phyloP scores from a whole-genome alignment of 2,888 invertebrate genomes.

The Molorchus minor region DNA sequence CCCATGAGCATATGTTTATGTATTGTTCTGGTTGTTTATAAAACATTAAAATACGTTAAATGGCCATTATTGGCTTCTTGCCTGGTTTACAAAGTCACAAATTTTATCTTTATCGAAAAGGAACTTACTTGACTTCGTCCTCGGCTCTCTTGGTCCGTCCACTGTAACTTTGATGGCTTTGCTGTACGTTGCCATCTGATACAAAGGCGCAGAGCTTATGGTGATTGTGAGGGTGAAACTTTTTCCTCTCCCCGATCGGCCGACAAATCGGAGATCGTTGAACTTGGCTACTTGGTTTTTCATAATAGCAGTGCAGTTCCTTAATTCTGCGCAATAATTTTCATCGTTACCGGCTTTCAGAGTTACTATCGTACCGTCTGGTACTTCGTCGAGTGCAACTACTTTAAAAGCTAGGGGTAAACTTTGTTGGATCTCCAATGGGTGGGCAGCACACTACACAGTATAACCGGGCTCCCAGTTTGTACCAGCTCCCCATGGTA shows the following conservation, averaged over 20 bases:
- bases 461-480: slow-evolving; percentile 94
- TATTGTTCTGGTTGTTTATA: slow-evolving; percentile 46
- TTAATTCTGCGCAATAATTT: slow-evolving; percentile 93
- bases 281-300: slow-evolving; percentile 99
- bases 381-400: slow-evolving; percentile 90
- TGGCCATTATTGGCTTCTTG: slow-evolving; percentile 42
- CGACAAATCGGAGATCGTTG: slow-evolving; percentile 97
- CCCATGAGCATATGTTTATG: slow-evolving; percentile 50
- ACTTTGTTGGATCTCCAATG: slow-evolving; percentile 99
- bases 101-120: slow-evolving; percentile 13
- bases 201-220: slow-evolving; percentile 77
- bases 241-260: slow-evolving; percentile 96
- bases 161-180: slow-evolving; percentile 99
- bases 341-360: slow-evolving; percentile 98
- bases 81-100: slow-evolving; percentile 39
- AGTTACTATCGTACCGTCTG: slow-evolving; percentile 93
- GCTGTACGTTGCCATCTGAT: slow-evolving; percentile 90
- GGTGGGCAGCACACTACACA: slow-evolving; percentile 91
- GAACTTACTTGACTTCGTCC: slow-evolving; percentile 96
- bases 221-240: slow-evolving; percentile 95
- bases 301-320: slow-evolving; percentile 94
- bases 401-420: slow-evolving; percentile 97
- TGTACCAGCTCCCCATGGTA: slow-evolving; percentile 93
- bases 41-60: slow-evolving; percentile 44
- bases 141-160: slow-evolving; percentile 97